Conservation (phyloP, 2,888 invertebrate genomes). For the Acanthoscelides obtectus region DNA sequence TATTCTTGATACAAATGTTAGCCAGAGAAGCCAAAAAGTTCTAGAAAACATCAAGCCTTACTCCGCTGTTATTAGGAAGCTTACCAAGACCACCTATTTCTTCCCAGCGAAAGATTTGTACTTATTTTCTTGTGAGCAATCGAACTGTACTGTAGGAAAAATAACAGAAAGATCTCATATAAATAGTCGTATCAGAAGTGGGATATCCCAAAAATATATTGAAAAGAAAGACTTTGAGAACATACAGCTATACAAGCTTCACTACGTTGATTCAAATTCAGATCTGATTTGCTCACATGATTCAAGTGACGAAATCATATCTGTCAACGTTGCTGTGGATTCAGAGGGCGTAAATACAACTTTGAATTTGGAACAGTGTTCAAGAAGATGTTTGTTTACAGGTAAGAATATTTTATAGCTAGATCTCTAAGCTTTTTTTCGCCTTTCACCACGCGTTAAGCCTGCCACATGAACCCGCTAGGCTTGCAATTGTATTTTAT, state of each 20-base stretch:
- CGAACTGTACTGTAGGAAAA: slow-evolving; percentile 26
- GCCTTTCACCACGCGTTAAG: no score
- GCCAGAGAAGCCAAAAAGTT: slow-evolving; percentile 52
- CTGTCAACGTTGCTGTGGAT: no score
- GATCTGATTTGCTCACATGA: no score
- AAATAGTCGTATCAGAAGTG: slow-evolving; percentile 15
- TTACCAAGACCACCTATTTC: slow-evolving; percentile 54
- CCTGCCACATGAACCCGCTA: no score
- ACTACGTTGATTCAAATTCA: slow-evolving; percentile 22
- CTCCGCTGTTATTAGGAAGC: slow-evolving; percentile 53
- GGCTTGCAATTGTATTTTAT: no score
- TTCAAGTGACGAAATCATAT: no score
- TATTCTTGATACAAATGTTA: slow-evolving; percentile 25
- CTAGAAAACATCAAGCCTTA: slow-evolving; percentile 56
- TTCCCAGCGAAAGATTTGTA: slow-evolving; percentile 59
- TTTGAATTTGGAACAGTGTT: no score
- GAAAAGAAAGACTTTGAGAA: slow-evolving; percentile 31
- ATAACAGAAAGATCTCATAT: slow-evolving; percentile 20
- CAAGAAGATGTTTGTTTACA: no score
- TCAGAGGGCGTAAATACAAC: no score
- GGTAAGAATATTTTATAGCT: no score
- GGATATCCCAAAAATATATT: slow-evolving; percentile 15
- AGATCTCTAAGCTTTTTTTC: no score
- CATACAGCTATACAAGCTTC: slow-evolving; percentile 24
- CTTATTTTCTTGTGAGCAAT: slow-evolving; percentile 37